Percentiles rank a stretch among this genome's conserved stretches.
Conservation (phyloP, 1,140 invertebrate genomes). For the Drosophila auraria region DNA sequence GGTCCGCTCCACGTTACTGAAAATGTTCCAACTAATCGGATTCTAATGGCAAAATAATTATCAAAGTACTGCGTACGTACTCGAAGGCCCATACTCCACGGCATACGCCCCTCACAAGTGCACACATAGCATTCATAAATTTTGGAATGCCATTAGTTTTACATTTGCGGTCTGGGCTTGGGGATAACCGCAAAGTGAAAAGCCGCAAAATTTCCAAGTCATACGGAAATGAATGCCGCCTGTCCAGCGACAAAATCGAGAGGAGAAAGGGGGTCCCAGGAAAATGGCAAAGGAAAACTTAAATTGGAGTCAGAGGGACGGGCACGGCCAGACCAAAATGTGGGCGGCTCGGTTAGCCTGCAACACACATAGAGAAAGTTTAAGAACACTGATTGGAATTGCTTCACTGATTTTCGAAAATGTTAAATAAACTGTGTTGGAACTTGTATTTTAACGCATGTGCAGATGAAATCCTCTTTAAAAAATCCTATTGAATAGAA, state of each 20-base stretch:
- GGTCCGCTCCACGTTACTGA: neutral
- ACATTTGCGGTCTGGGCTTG: constrained; percentile 82
- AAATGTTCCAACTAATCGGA: constrained; percentile 84
- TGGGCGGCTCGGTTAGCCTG: constrained; percentile 47
- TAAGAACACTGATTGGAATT: neutral
- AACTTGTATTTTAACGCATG: no score
- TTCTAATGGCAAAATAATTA: constrained; percentile 85
- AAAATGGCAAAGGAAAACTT: constrained; percentile 29
- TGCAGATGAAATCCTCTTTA: no score
- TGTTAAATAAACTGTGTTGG: neutral
- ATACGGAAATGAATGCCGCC: constrained; percentile 81
- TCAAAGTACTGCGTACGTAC: constrained; percentile 68
- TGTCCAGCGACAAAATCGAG: constrained; percentile 66
- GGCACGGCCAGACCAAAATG: constrained; percentile 49
- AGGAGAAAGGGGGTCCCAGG: constrained; percentile 10
- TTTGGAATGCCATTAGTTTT: constrained; percentile 84
- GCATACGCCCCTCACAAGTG: constrained; percentile 9
- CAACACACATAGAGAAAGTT: constrained; percentile 20
- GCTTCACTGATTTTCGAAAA: neutral
- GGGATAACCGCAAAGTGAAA: constrained; percentile 83
- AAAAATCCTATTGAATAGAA: neutral
- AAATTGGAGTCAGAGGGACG: constrained; percentile 25
- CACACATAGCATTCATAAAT: constrained; percentile 75
- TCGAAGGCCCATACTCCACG: constrained; percentile 22
- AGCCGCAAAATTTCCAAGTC: constrained; percentile 82